Percentiles rank a stretch among this genome's conserved stretches.
Conservation (phyloP, 1,140 invertebrate genomes). For the Apis dorsata region DNA sequence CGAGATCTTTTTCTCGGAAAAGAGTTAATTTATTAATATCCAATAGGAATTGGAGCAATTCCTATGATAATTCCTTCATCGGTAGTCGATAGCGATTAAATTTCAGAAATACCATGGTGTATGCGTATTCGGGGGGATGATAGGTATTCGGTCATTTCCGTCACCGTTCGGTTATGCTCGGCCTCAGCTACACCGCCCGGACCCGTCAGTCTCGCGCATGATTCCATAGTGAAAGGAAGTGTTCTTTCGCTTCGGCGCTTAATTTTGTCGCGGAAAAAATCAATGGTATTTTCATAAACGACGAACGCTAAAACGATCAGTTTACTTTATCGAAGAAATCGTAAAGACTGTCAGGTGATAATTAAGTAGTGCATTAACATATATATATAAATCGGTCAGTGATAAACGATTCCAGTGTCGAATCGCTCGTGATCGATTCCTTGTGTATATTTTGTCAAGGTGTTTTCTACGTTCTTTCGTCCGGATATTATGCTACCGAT, state of each 20-base stretch:
- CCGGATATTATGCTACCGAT: conserved; percentile 57
- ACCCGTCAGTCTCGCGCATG: conserved; percentile 70
- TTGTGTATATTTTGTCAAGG: conserved; percentile 51
- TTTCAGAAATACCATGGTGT: conserved; percentile 37
- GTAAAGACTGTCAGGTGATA: neutral
- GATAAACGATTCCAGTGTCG: conserved; percentile 41
- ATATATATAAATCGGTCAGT: neutral
- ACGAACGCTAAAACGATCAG: neutral
- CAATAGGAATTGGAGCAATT: neutral
- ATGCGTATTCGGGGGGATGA: conserved; percentile 41
- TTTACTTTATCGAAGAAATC: neutral
- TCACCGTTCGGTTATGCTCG: conserved; percentile 57
- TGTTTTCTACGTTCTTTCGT: conserved; percentile 44
- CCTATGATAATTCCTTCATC: conserved; percentile 6
- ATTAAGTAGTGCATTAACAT: conserved; percentile 33
- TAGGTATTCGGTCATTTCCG: conserved; percentile 60
- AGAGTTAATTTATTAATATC: neutral
- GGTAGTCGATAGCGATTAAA: conserved; percentile 35
- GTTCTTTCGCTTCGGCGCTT: conserved; percentile 31
- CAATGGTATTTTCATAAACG: conserved; percentile 29
- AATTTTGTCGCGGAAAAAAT: conserved; percentile 54
- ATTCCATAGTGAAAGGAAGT: conserved; percentile 47
- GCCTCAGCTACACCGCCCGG: conserved; percentile 66
- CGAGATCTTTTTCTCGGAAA: neutral
- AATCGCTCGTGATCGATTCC: conserved; percentile 58